A percentile compares a stretch with the other conserved stretches of the same genome.
Conservation (phyloP, 2,797 vertebrate species). For the Cryptoprocta ferox region DNA sequence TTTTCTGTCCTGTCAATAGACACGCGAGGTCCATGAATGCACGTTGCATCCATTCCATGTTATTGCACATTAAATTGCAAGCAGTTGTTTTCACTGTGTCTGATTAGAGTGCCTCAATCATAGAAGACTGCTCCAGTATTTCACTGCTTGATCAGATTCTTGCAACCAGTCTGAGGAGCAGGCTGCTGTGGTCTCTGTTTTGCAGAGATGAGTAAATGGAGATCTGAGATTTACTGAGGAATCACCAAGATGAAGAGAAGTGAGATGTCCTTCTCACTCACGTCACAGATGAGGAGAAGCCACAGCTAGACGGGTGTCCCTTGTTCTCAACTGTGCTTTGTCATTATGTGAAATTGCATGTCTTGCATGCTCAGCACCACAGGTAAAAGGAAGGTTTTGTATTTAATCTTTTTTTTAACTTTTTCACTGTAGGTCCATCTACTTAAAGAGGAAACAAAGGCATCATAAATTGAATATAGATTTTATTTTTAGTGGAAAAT, state of each 20-base stretch:
- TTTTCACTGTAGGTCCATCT: neutral
- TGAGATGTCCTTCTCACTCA: slow-evolving; percentile 2
- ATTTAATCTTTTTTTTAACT: neutral
- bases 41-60: neutral
- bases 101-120: neutral
- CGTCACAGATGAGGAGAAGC: neutral
- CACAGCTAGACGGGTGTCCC: neutral
- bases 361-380: neutral
- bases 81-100: neutral
- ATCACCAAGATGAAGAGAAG: neutral
- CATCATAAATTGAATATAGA: neutral
- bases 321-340: neutral
- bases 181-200: neutral
- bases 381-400: neutral
- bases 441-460: slow-evolving; percentile 14
- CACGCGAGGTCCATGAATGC: neutral
- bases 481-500: slow-evolving; percentile 24
- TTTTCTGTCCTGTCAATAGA: neutral
- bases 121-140: neutral
- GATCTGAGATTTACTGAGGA: neutral
- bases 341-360: neutral
- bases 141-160: neutral
- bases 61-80: neutral
- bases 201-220: neutral
- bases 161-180: neutral